Evolutionary conservation across 2,797 vertebrate species (phyloP), one percentile per base, ranked within the genome.

Genomic region (Eulemur albifrons): DNA sequence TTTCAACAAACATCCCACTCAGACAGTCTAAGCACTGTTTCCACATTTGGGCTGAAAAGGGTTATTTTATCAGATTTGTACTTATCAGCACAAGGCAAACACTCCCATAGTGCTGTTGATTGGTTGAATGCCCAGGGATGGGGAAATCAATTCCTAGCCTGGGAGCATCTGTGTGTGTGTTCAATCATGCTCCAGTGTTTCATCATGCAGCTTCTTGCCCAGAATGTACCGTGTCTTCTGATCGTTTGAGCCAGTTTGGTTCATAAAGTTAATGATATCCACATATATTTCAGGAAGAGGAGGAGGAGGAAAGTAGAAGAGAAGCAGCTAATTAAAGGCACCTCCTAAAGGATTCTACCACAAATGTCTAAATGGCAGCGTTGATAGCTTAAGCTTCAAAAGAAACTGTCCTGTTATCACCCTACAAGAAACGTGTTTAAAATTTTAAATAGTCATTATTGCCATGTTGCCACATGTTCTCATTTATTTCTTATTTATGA

Each of bases 401-500:
- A 35, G 18, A 88, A 90, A 77, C 30, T 7, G 2, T 32, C 67
- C 45, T 15, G 11, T 38, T 75, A 48, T n/a, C 30, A 38, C 48
- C 32, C 13, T 73, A 8, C 72, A 67, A 77, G 52, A 88, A 76
- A 45, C 21, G 15, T 21, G 72, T 73, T 79, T 63, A 76, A 45
- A 79, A 43, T 32, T 52, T 81, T 59, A 90, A 80, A 30, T 20
- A 61, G 54, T 72, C 40, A 30, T 84, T 80, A 79, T 75, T 23
- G 32, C 20, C 63, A 18, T 17, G 9, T 72, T 72, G 6, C 52
- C 18, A 17, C n/a, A 35, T 45, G 45, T 23, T 38, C 72, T 88
- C 67, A 40, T 94, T 70, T 82, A 57, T 84, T 84, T 73, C 84
- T 92, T 82, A 77, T 94, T 89, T 88, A 93, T 93, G 85, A 73